Base-by-base conservation (phyloP, 2,113 vertebrate species). In the Okapia johnstoni region DNA sequence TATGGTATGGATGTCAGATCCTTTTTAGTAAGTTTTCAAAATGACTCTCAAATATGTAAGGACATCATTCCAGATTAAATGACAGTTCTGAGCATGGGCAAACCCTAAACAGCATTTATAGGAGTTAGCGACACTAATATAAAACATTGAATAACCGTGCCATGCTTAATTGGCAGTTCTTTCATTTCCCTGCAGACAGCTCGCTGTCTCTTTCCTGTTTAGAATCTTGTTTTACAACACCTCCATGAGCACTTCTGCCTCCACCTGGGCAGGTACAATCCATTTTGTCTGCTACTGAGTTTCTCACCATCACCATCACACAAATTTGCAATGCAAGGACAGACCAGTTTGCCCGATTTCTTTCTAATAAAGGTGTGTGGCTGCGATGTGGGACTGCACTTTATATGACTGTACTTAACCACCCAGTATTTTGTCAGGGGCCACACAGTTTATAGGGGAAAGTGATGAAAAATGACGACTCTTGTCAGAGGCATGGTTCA, bases 121-220 rank as follows among this genome's bases (percentile, higher is more conserved):
- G 96, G 76, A 93, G 97, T 96, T 93, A 85, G 95, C 96, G 90
- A 97, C 54, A 91, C 94, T 94, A 96, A 98, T 94, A 95, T 87
- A 80, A 87, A 89, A 89, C 40, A 98, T 86, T 88, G 55, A 94
- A 97, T 63, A 97, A 96, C 40, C 54, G 10, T 16, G 63, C 5
- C n/a, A 86, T 83, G 43, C 94, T 83, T 94, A 98, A 80, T 96
- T 97, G 97, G 61, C 80, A 26, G 48, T 84, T 93, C 96, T 96
- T 77, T 93, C 92, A 48, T 93, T 66, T 97, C 94, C 58, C 96
- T 8, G 6, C 63, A 90, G 89, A 97, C 9, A 97, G 28, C 15
- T 97, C 54, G 50, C 81, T 92, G 89, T 93, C 93, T 97, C 77
- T 90, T 60, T 96, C 54, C 93, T 93, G 52, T 79, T 70, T 97